Conservation (phyloP, 1,140 invertebrate species). For the Chionoecetes opilio region DNA sequence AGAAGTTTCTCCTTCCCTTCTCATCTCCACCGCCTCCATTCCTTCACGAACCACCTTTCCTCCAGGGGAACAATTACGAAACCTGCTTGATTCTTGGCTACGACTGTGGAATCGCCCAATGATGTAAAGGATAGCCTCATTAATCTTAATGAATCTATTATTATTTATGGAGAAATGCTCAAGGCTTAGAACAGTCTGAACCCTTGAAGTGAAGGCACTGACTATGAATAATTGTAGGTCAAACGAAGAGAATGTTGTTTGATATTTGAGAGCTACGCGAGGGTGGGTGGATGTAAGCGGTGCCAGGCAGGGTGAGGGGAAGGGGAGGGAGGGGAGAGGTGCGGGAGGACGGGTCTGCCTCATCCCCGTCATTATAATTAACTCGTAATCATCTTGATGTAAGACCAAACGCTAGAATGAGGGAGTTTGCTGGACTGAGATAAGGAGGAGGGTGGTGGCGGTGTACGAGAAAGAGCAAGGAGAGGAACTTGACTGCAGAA, state of each 20-base stretch:
- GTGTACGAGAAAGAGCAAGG: neutral
- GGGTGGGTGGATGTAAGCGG: conserved; percentile 35
- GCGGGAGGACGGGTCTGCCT: conserved; percentile 35
- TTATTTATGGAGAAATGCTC: neutral
- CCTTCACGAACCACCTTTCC: conserved; percentile 14
- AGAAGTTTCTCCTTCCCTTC: conserved; percentile 28
- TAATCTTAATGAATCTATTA: conserved; percentile 35
- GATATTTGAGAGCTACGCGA: neutral
- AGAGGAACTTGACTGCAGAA: neutral
- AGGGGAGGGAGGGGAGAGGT: neutral
- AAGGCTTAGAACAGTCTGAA: neutral
- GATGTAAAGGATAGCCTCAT: conserved; percentile 17
- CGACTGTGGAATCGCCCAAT: neutral
- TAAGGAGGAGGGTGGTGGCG: neutral
- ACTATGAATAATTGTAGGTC: neutral
- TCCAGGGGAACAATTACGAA: neutral
- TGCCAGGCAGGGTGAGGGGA: neutral
- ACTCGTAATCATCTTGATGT: conserved; percentile 54
- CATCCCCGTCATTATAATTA: conserved; percentile 48
- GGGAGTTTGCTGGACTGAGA: conserved; percentile 15
- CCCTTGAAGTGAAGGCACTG: conserved; percentile 1
- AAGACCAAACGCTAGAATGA: conserved; percentile 35
- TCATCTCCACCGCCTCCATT: conserved; percentile 33
- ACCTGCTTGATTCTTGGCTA: conserved; percentile 27
- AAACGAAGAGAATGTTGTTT: neutral